Conservation (phyloP, 2,113 vertebrate genomes). For the Calidris pugnax region DNA sequence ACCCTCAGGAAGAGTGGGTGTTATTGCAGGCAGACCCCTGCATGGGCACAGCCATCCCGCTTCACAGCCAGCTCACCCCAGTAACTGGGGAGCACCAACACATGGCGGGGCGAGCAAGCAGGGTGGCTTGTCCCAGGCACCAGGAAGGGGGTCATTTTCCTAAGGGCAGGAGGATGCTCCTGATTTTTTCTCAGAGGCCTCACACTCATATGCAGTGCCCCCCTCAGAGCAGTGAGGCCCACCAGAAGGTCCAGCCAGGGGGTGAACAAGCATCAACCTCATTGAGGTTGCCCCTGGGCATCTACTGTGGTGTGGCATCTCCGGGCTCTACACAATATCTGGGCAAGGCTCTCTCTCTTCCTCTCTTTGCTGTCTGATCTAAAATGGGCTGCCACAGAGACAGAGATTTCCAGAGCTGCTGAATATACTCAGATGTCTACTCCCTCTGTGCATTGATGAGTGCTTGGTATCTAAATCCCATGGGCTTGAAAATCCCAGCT, state of each 20-base stretch:
- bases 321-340: background rate
- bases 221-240: fast-evolving
- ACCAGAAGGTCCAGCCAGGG: background rate
- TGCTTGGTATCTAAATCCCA: background rate
- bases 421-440: background rate
- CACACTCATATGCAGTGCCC: background rate
- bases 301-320: fast-evolving
- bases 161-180: background rate
- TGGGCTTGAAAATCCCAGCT: background rate
- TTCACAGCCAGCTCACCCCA: background rate
- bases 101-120: fast-evolving
- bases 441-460: background rate
- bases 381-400: background rate
- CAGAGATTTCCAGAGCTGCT: background rate
- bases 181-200: background rate
- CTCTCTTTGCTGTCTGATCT: background rate
- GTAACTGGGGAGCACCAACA: background rate
- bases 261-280: background rate
- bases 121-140: background rate
- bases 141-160: background rate
- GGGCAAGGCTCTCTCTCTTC: background rate
- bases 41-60: background rate
- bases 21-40: background rate
- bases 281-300: background rate
- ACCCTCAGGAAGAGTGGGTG: background rate